A percentile compares a stretch with the other conserved stretches of the same genome.
Evolutionary conservation across 2,113 vertebrate genomes (phyloP).

Genomic region (Ammodytes dubius): DNA sequence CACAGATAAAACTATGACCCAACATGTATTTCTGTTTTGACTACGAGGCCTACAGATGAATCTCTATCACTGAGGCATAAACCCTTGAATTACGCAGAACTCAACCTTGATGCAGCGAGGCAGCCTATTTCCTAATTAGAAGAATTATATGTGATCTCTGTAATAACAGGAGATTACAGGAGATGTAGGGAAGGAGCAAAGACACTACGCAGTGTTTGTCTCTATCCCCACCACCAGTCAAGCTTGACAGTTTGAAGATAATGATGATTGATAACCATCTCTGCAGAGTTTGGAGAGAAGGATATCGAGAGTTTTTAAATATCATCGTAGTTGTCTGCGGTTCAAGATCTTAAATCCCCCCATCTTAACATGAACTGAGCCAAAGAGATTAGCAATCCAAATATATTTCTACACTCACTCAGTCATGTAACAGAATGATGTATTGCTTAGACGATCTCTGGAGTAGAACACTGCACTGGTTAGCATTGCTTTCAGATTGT

Average conservation of each 20-base stretch:
- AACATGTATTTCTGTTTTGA: not conserved
- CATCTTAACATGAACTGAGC: slow-evolving; percentile 8
- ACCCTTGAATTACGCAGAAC: slow-evolving; percentile 30
- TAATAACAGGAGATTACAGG: slow-evolving; percentile 58
- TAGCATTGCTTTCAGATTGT: not conserved
- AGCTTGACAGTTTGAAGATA: slow-evolving; percentile 18
- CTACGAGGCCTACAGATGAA: not conserved
- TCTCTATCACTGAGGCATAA: slow-evolving; percentile 20
- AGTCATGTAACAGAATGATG: slow-evolving; percentile 6
- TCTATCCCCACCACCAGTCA: slow-evolving; percentile 12
- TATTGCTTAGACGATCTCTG: not conserved
- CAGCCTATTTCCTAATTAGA: slow-evolving; percentile 53
- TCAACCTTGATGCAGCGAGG: slow-evolving; percentile 32
- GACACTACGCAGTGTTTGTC: slow-evolving; percentile 12
- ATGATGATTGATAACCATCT: slow-evolving; percentile 13
- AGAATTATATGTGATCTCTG: slow-evolving; percentile 39
- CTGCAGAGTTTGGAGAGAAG: slow-evolving; percentile 8
- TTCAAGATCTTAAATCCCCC: slow-evolving; percentile 5
- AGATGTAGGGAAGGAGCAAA: slow-evolving; percentile 15
- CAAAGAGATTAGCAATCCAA: not conserved
- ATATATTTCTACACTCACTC: not conserved
- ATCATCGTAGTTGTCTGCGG: slow-evolving; percentile 20
- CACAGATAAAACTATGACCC: not conserved
- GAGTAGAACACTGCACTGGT: not conserved
- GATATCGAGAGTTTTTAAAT: slow-evolving; percentile 18